phyloP scores from a whole-genome alignment of 2,888 invertebrate genomes.

The Tenthredo distinguenda region DNA sequence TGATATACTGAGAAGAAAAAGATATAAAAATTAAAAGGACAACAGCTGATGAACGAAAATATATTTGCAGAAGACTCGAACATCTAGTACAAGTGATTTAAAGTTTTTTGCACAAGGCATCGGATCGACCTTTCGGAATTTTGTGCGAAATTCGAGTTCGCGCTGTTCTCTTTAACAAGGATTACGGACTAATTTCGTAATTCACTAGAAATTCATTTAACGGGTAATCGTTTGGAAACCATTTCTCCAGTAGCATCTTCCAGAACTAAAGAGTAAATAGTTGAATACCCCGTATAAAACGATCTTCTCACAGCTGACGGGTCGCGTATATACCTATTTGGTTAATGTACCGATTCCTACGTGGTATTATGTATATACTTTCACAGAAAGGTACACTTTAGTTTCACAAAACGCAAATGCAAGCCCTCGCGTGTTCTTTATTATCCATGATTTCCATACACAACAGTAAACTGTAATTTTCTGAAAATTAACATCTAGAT shows the following conservation, averaged over 20 bases:
- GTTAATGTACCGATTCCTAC: neutral
- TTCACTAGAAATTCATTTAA: neutral
- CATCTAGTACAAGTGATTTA: neutral
- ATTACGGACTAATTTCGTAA: neutral
- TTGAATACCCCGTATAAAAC: neutral
- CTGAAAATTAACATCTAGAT: constrained; percentile 7
- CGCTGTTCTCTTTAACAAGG: neutral
- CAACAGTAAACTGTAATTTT: neutral
- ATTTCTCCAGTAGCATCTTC: neutral
- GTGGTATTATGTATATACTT: neutral
- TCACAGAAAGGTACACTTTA: neutral
- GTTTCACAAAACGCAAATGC: constrained; percentile 2
- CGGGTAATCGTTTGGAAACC: neutral
- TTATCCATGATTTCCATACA: constrained; percentile 11
- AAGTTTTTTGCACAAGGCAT: neutral
- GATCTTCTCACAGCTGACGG: neutral
- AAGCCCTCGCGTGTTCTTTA: constrained; percentile 8
- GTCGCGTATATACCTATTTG: neutral
- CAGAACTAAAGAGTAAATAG: neutral
- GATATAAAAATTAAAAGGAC: no score
- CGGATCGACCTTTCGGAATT: neutral
- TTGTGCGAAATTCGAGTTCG: neutral
- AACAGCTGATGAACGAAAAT: neutral
- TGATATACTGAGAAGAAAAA: neutral
- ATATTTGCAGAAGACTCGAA: neutral